Evolutionary conservation across 2,797 vertebrate species (phyloP).

Genomic region (Ptychadena robeensis): DNA sequence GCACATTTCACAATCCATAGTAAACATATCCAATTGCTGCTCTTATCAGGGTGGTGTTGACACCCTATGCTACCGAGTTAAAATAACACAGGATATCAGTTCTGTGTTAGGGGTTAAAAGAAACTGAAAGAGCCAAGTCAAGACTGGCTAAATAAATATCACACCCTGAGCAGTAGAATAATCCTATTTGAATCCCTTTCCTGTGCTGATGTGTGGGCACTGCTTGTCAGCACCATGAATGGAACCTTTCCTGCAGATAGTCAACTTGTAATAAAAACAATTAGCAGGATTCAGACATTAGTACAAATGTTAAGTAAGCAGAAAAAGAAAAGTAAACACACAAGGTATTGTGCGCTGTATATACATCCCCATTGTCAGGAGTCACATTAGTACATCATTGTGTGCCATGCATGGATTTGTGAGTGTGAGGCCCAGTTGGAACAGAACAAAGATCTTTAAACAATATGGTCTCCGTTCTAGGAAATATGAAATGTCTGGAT

Average conservation of each 20-base stretch:
- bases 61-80: conserved; percentile 17
- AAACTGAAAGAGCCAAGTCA: conserved; percentile 51
- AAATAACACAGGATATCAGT: conserved; percentile 43
- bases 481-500: background rate
- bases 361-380: conserved; percentile 25
- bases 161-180: conserved; percentile 56
- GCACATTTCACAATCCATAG: background rate
- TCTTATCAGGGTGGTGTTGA: conserved; percentile 24
- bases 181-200: conserved; percentile 53
- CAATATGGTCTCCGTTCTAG: background rate
- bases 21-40: background rate
- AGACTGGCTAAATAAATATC: conserved; percentile 59
- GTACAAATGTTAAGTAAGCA: conserved; percentile 37
- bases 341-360: background rate
- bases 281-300: conserved; percentile 32
- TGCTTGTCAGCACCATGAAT: conserved; percentile 33
- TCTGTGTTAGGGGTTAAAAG: conserved; percentile 42
- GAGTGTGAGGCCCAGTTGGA: background rate
- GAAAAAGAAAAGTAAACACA: conserved; percentile 23
- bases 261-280: conserved; percentile 42
- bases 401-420: background rate
- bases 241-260: conserved; percentile 45
- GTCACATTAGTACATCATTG: background rate
- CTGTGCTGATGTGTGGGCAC: conserved; percentile 40
- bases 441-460: background rate